Evolutionary conservation across 2,888 invertebrate species (phyloP).

Genomic region (Nebria brevicollis): DNA sequence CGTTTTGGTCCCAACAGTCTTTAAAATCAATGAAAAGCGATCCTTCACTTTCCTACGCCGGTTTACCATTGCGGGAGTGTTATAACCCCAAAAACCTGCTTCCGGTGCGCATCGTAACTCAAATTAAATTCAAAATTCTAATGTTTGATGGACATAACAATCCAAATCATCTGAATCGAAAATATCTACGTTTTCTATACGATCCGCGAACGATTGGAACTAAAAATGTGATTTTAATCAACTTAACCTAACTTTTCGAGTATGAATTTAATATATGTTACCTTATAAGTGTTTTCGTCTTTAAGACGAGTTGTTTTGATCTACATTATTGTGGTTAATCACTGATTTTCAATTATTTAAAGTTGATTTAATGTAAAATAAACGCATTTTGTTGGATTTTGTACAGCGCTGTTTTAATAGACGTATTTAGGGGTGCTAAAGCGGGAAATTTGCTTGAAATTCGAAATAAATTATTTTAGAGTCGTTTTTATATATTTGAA

Average conservation of each 20-base stretch:
- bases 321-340: conserved; percentile 67
- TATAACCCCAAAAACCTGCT: conserved; percentile 78
- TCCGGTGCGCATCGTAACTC: conserved; percentile 82
- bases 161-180: conserved; percentile 76
- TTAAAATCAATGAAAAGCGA: conserved; percentile 75
- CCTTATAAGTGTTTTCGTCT: conserved; percentile 81
- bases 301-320: conserved; percentile 79
- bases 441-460: too few relatives aligned
- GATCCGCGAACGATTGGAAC: conserved; percentile 89
- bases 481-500: too few relatives aligned
- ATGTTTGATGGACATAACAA: conserved; percentile 82
- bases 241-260: conserved; percentile 35
- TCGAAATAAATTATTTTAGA: too few relatives aligned
- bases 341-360: background rate
- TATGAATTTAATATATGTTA: conserved; percentile 59
- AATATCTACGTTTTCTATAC: conserved; percentile 86
- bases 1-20: conserved; percentile 72
- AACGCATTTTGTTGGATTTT: background rate
- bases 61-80: conserved; percentile 83
- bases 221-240: conserved; percentile 60
- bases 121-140: conserved; percentile 83
- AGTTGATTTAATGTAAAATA: background rate
- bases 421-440: background rate
- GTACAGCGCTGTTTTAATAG: background rate
- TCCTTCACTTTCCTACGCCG: conserved; percentile 87